Percentiles rank a stretch among this genome's conserved stretches.
phyloP scores from a whole-genome alignment of 2,888 invertebrate species.

The Pheosia tremula region DNA sequence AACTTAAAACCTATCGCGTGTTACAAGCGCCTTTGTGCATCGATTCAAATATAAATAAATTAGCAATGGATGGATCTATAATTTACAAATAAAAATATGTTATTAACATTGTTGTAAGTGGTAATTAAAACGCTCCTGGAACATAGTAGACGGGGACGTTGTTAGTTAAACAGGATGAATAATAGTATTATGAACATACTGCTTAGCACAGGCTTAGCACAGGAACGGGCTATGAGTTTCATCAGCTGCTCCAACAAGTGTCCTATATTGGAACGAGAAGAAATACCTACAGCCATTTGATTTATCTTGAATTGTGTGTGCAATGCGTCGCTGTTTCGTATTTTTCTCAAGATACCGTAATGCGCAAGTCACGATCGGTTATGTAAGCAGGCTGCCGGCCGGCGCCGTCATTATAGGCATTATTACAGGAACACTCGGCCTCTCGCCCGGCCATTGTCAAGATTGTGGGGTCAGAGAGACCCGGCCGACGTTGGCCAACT shows the following conservation, averaged over 20 bases:
- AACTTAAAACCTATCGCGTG: conserved; percentile 44
- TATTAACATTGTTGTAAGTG: conserved; percentile 2
- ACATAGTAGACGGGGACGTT: neutral
- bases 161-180: no score
- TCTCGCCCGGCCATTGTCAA: conserved; percentile 79
- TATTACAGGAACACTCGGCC: conserved; percentile 73
- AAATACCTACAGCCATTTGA: neutral
- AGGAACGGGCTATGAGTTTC: no score
- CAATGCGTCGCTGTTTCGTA: conserved; percentile 58
- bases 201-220: no score
- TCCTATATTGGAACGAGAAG: no score
- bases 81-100: conserved; percentile 16
- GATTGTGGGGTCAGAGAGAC: conserved; percentile 81
- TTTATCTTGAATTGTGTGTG: conserved; percentile 9
- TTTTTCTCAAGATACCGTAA: conserved; percentile 81
- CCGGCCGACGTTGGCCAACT: conserved; percentile 65
- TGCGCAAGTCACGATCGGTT: conserved; percentile 83
- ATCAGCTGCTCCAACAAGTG: no score
- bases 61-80: conserved; percentile 25
- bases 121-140: conserved; percentile 21
- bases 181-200: no score
- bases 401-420: conserved; percentile 80
- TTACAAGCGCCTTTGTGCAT: conserved; percentile 27
- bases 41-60: conserved; percentile 31
- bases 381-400: conserved; percentile 81